These are phyloP conservation scores for Tympanuchus pallidicinctus DNA, from an alignment of 2,113 vertebrate genomes.

Conservation along the genomic window DNA sequence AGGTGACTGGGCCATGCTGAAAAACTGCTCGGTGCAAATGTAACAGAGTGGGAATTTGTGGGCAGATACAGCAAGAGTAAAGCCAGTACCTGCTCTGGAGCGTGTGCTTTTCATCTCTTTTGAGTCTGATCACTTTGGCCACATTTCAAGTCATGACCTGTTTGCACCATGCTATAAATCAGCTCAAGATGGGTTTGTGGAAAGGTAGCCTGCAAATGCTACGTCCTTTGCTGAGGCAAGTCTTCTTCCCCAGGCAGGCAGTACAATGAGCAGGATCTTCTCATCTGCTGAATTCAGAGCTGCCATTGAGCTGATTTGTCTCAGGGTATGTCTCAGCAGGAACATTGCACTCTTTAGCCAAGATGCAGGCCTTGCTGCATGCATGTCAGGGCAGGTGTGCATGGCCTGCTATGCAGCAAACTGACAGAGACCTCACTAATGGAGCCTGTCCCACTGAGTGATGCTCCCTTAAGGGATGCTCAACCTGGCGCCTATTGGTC, in stretches of 20 bases:
- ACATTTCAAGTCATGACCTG: background rate
- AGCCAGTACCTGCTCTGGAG: background rate
- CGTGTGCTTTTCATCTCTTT: background rate
- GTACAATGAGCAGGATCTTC: background rate
- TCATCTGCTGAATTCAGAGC: accelerated
- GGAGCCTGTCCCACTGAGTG: background rate
- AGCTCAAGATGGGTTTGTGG: background rate
- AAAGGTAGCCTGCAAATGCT: background rate
- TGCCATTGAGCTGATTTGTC: background rate
- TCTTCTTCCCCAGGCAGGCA: background rate
- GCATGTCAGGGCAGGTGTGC: background rate
- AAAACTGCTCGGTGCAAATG: background rate
- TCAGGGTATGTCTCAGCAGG: background rate
- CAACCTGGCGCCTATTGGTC: background rate
- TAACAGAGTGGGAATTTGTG: background rate
- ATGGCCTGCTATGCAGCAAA: background rate
- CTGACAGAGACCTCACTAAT: background rate
- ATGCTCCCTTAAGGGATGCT: background rate
- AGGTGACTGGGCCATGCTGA: background rate
- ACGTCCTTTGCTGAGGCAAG: background rate
- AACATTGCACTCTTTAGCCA: background rate
- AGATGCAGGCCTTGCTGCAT: background rate
- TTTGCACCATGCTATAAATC: background rate
- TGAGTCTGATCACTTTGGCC: background rate
- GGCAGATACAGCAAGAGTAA: background rate